Percentiles rank a stretch among this genome's conserved stretches.
These are phyloP conservation scores for Megaustenia siamemsis DNA, from an alignment of 2,888 invertebrate genomes.

Conservation along the genomic window DNA sequence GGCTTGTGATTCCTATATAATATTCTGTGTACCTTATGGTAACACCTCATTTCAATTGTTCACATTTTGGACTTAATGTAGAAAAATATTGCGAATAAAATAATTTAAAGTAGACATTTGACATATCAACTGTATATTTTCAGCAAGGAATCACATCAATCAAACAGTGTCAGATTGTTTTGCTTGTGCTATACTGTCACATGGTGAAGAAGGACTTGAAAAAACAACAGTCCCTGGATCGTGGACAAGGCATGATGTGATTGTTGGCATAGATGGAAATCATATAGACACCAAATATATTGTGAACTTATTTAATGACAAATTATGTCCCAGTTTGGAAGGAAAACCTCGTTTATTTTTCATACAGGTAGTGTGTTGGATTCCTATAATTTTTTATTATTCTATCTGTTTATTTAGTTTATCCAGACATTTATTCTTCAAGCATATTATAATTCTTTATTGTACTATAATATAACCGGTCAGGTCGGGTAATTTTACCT, in stretches of 20 bases:
- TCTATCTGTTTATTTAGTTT: not conserved
- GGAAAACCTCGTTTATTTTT: conserved; percentile 90
- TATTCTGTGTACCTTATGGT: too few species aligned
- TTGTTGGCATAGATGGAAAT: conserved; percentile 61
- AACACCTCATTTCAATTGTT: too few species aligned
- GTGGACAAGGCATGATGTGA: conserved; percentile 77
- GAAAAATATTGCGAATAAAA: too few species aligned
- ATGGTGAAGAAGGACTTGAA: conserved; percentile 86
- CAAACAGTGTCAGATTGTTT: conserved; percentile 91
- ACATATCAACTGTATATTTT: not conserved
- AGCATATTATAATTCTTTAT: too few species aligned
- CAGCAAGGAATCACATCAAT: conserved; percentile 86
- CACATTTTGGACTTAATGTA: too few species aligned
- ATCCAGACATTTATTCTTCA: not conserved
- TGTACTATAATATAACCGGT: too few species aligned
- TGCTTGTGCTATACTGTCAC: conserved; percentile 89
- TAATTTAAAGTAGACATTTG: too few species aligned
- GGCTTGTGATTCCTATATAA: too few species aligned
- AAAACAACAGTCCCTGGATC: conserved; percentile 82
- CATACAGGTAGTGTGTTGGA: conserved; percentile 82
- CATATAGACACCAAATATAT: conserved; percentile 74
- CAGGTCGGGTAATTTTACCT: too few species aligned
- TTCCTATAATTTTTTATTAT: not conserved
- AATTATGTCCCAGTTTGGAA: conserved; percentile 89
- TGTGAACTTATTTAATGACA: conserved; percentile 83